phyloP scores from a whole-genome alignment of 1,140 invertebrate genomes.

The Coelopa frigida region DNA sequence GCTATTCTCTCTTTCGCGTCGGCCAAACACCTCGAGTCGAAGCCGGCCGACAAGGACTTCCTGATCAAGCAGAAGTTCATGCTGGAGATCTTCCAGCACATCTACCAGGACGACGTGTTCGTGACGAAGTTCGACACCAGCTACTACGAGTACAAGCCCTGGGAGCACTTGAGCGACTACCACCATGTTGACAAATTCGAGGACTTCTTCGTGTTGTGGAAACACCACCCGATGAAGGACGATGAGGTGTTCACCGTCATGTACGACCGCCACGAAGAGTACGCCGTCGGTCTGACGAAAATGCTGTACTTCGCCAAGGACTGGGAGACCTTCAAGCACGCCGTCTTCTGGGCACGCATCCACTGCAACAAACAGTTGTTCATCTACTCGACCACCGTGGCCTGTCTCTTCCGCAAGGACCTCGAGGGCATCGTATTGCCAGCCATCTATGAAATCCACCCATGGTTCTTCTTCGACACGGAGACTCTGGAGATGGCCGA shows the following conservation, averaged over 20 bases:
- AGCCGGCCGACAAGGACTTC: constrained; percentile 49
- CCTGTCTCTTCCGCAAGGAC: constrained; percentile 51
- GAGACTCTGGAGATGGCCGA: constrained; percentile 52
- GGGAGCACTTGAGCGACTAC: constrained; percentile 47
- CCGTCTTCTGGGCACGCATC: constrained; percentile 52
- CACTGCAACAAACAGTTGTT: constrained; percentile 57
- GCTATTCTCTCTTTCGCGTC: constrained; percentile 40
- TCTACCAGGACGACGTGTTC: constrained; percentile 49
- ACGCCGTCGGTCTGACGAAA: constrained; percentile 49
- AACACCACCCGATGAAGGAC: constrained; percentile 47
- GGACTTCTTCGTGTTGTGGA: constrained; percentile 48
- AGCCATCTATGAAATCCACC: constrained; percentile 56
- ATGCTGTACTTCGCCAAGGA: constrained; percentile 57
- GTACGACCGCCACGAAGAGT: constrained; percentile 47
- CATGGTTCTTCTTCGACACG: constrained; percentile 53
- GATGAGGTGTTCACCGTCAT: constrained; percentile 51
- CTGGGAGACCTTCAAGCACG: constrained; percentile 58
- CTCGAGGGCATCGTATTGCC: constrained; percentile 53
- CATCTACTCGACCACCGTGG: constrained; percentile 51
- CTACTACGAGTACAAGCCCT: constrained; percentile 28
- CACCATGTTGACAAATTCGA: constrained; percentile 46
- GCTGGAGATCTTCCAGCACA: constrained; percentile 49
- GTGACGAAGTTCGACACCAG: constrained; percentile 37
- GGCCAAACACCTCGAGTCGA: constrained; percentile 43
- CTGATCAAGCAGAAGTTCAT: constrained; percentile 51